Evolutionary conservation across 2,888 invertebrate genomes (phyloP).

Genomic region (Tricholauxania praeusta): DNA sequence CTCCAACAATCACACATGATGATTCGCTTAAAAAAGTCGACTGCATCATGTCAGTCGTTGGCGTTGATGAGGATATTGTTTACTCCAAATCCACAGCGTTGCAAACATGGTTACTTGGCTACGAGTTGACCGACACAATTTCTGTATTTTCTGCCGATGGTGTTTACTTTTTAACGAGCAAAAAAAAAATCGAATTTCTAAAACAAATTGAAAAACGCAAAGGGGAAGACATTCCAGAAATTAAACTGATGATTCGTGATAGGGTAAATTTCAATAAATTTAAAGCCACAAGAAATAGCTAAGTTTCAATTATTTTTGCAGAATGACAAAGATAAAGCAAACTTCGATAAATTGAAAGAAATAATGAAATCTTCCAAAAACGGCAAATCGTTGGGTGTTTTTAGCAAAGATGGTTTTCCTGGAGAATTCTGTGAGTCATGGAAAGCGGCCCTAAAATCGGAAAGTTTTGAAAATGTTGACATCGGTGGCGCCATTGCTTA

Average conservation of each 20-base stretch:
- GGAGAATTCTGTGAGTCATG: constrained; percentile 95
- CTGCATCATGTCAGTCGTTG: constrained; percentile 91
- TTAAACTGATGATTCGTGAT: constrained; percentile 89
- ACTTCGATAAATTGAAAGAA: constrained; percentile 82
- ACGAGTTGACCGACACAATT: constrained; percentile 96
- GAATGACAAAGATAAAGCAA: constrained; percentile 93
- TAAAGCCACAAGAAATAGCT: background rate
- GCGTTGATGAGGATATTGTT: constrained; percentile 93
- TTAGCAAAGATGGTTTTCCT: constrained; percentile 92
- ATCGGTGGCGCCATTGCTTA: constrained; percentile 86
- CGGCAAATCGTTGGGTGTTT: constrained; percentile 90
- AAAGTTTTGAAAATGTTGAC: constrained; percentile 88
- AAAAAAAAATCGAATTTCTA: constrained; percentile 97
- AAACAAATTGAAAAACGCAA: constrained; percentile 88
- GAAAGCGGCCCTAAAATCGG: constrained; percentile 82
- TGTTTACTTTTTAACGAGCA: constrained; percentile 93
- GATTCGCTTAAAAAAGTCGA: constrained; percentile 88
- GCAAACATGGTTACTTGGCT: constrained; percentile 98
- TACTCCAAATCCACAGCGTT: constrained; percentile 97
- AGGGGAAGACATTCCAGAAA: constrained; percentile 86
- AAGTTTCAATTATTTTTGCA: constrained; percentile 61
- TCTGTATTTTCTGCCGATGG: constrained; percentile 89
- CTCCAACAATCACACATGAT: constrained; percentile 72
- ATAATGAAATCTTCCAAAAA: constrained; percentile 89
- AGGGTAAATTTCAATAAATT: constrained; percentile 74